Evolutionary conservation across 2,888 invertebrate species (phyloP), one percentile per base, ranked within the genome.

Genomic region (Sialis lutaria): DNA sequence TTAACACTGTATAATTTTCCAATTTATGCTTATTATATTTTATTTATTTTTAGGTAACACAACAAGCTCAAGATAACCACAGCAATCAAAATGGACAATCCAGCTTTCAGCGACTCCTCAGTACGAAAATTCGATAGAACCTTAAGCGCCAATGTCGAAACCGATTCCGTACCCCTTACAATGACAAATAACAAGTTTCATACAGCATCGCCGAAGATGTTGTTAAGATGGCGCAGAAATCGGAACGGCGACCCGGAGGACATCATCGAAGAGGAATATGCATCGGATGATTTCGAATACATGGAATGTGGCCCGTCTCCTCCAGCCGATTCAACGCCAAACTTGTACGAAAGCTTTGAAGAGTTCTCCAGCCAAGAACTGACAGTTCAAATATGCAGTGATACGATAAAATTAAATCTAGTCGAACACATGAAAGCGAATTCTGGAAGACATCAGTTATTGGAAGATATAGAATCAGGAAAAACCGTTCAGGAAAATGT

Each of bases 301-400:
- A 81, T 84, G 72, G 82, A 83, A 62, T 82, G 80, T 56, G 84
- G 84, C 48, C 81, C 81, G 37, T 82, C 84, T 12, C 84, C 84
- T 6, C 84, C 84, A 33, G 79, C 83, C 49, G 85, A 86, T 64
- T 82, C 82, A 64, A 82, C 82, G 41, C 81, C 83, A 54, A 81
- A 82, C 61, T 77, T 83, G 69, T 84, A 84, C 67, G 85, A 86
- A 61, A 84, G 81, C 65, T 83, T 83, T 58, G 81, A 79, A 60
- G 81, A 82, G 60, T 66, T 66, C 47, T 61, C 64, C 12, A 75
- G 76, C 53, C 71, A 77, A 53, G 77, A 81, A 59, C 65, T 78
- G 58, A 78, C 77, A 59, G 79, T 81, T 58, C 81, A 80, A 58
- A 79, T 82, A 58, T 80, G 81, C 64, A 63, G 73, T 57, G 85